Base-by-base conservation (phyloP, 2,113 vertebrate species). In the Acanthochromis polyacanthus region DNA sequence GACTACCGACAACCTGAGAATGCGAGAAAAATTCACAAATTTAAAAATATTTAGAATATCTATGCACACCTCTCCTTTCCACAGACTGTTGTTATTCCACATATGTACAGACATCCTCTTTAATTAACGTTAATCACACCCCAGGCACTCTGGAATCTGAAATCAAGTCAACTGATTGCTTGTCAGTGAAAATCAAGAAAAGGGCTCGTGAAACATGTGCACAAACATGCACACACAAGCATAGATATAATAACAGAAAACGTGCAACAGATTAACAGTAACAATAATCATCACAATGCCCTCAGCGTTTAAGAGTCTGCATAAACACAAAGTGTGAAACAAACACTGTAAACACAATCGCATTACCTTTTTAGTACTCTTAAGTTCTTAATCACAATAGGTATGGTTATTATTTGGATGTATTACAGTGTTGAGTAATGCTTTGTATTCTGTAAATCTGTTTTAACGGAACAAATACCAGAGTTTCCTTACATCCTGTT, bases 371-470 rank as follows among this genome's bases (percentile, higher is more conserved):
- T n/a, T 32, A 36, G 48, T 60, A 43, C 25, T 48, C 30, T 40
- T 68, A 50, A 66, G 16, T 30, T 40, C 7, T 75, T 38, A 45
- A 65, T 59, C 1, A 62, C 52, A 76, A 48, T 40, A 51, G 50
- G 28, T 2, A 43, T 9, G 1, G 19, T 48, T 66, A 40, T 43
- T 53, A 30, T 59, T 59, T 69, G 50, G 32, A 23, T 28, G 12
- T 40, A n/a, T 78, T 19, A 71, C 7, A 71, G 15, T 17, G 7
- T 46, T 46, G 45, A 40, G 10, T 40, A 10, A 40, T 11, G 1
- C 4, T 3, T 0, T 61, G 7, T 23, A 57, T 46, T 36, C n/a
- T n/a, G 19, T 19, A 43, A 59, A 48, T 67, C 2, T 67, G 6
- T 53, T 25, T 25, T 25, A 25, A 30, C 12, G 40, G 5, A 14